Evolutionary conservation across 2,888 invertebrate genomes (phyloP).

Genomic region (Chironomus riparius): DNA sequence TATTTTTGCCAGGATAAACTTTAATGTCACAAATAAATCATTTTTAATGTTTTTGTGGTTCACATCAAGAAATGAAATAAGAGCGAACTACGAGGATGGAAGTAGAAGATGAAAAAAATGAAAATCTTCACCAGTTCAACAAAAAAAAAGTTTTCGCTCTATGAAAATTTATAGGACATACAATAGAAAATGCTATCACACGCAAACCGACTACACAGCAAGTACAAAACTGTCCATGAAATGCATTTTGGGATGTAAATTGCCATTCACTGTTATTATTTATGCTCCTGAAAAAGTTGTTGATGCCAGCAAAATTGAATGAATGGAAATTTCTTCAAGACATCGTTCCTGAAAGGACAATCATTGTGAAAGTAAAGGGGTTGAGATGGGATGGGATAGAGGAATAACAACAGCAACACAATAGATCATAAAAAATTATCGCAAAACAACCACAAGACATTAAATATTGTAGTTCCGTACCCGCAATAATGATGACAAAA

Average conservation of each 20-base stretch:
- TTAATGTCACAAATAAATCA: conserved; percentile 25
- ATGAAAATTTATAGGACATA: not conserved
- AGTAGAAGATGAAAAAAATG: conserved; percentile 8
- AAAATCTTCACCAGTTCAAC: not conserved
- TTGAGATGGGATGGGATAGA: not conserved
- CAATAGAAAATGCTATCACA: not conserved
- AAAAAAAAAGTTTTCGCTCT: not conserved
- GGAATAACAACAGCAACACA: not conserved
- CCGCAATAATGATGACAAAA: not conserved
- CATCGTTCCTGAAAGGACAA: too few relatives aligned
- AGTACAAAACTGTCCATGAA: not conserved
- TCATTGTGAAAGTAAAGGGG: not conserved
- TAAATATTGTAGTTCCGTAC: not conserved
- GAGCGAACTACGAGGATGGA: not conserved
- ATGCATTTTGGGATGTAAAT: not conserved
- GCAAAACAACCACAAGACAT: not conserved
- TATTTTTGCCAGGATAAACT: conserved; percentile 12
- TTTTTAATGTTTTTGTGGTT: conserved; percentile 22
- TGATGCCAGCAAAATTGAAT: not conserved
- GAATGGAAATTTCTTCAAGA: too few relatives aligned
- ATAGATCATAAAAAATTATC: not conserved
- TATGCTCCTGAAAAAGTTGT: not conserved
- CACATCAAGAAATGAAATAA: conserved; percentile 2
- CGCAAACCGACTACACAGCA: not conserved
- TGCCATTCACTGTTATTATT: not conserved